Conservation (phyloP, 2,888 invertebrate species). For the Protophormia terraenovae region DNA sequence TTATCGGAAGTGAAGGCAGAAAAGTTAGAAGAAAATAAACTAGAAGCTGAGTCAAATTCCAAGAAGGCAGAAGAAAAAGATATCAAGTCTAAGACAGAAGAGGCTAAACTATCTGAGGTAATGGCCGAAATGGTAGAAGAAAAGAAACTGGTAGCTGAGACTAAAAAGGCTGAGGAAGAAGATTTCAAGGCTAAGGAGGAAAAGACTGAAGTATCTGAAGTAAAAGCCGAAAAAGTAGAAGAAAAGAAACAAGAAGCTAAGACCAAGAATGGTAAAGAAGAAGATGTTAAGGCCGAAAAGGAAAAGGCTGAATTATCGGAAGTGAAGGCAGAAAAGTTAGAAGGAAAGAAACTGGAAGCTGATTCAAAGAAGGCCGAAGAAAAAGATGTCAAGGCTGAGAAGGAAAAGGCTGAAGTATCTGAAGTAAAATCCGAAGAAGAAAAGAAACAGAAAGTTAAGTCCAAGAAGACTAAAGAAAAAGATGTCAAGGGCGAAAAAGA, state of each 20-base stretch:
- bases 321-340: neutral
- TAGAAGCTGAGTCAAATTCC: slow-evolving; percentile 16
- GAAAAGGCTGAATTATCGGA: neutral
- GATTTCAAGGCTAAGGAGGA: neutral
- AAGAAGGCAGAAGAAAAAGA: slow-evolving; percentile 1
- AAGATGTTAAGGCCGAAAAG: neutral
- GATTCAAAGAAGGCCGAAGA: no score
- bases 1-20: slow-evolving; percentile 18
- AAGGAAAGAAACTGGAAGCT: no score
- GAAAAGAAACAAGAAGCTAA: slow-evolving; percentile 28
- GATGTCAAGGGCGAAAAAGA: neutral
- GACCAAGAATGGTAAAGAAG: neutral
- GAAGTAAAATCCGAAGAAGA: slow-evolving; percentile 17
- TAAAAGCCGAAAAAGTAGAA: slow-evolving; percentile 7
- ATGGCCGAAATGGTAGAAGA: slow-evolving; percentile 28
- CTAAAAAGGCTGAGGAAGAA: slow-evolving; percentile 6
- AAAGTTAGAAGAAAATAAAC: slow-evolving; percentile 17
- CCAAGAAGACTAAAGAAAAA: neutral
- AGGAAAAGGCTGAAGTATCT: slow-evolving; percentile 1
- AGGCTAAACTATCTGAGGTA: slow-evolving; percentile 17
- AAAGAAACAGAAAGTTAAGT: neutral
- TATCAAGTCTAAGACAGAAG: neutral
- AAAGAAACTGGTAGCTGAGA: neutral
- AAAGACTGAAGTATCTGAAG: slow-evolving; percentile 29
- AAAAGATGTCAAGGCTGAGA: neutral